These are phyloP conservation scores for Solea senegalensis DNA, from an alignment of 2,113 vertebrate species.

Conservation along the genomic window DNA sequence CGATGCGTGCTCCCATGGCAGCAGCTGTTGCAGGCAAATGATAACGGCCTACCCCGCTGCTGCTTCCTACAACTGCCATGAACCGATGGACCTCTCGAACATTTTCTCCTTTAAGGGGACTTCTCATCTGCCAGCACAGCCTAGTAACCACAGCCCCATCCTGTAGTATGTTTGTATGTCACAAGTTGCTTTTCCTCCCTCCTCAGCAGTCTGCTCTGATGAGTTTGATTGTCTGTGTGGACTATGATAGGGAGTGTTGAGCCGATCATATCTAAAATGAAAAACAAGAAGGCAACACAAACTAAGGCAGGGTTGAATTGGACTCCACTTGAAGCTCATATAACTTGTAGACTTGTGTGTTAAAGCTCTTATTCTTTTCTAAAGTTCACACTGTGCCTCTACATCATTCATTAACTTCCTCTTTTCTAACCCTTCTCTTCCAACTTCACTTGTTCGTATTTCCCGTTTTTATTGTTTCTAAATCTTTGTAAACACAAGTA, in stretches of 20 bases:
- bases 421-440: background rate
- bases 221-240: background rate
- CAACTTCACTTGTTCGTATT: background rate
- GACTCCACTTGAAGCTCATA: slow-evolving; percentile 59
- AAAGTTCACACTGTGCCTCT: slow-evolving; percentile 72
- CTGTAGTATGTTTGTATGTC: background rate
- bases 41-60: slow-evolving; percentile 26
- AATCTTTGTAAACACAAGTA: background rate
- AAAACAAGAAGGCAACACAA: background rate
- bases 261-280: slow-evolving; percentile 31
- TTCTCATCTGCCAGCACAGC: slow-evolving; percentile 45
- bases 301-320: slow-evolving; percentile 33
- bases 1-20: slow-evolving; percentile 89
- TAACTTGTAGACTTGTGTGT: slow-evolving; percentile 43
- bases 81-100: slow-evolving; percentile 48
- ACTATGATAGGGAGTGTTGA: slow-evolving; percentile 18
- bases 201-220: slow-evolving; percentile 13
- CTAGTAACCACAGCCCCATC: slow-evolving; percentile 35
- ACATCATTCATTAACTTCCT: slow-evolving; percentile 4
- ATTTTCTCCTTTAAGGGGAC: slow-evolving; percentile 24
- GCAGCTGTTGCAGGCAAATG: slow-evolving; percentile 91
- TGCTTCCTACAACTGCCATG: slow-evolving; percentile 28
- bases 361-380: slow-evolving; percentile 33
- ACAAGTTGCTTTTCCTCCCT: slow-evolving; percentile 8
- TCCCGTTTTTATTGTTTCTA: background rate